Base-by-base conservation (phyloP, 2,113 vertebrate genomes). In the Machaerirhynchus nigripectus region DNA sequence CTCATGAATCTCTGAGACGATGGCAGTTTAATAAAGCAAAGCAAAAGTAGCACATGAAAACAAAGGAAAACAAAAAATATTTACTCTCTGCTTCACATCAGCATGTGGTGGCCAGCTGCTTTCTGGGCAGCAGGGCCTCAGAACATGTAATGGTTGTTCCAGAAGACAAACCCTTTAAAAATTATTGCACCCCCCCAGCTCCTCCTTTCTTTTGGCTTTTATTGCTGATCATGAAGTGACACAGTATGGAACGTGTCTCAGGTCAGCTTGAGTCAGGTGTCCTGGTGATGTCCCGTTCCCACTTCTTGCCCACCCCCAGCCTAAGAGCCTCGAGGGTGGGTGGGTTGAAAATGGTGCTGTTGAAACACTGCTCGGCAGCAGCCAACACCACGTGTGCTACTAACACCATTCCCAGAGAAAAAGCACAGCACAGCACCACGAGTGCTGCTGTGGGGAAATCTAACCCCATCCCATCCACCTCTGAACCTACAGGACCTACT, bases 121-220 rank as follows among this genome's bases (percentile, higher is more conserved):
- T 61, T 55, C 24, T n/a, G 28, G n/a, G 47, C 39, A 78, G 39
- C 33, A 61, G 17, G 13, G 17, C 4, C n/a, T 88, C 52, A 52
- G 15, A 31, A 67, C 0, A 1, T 6, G 5, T 11, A 44, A 15
- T 1, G 0, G 8, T 30, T 40, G 14, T 24, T 86, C 30, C 17
- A 46, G 50, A 55, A 78, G 39, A 46, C 24, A 83, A 82, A 78
- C 0, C 0, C 6, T 17, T 69, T 44, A 33, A 20, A 46, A 79
- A 31, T 15, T 16, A 37, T 31, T 40, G 4, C 1, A 2, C 1
- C 1, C 2, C 1, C 1, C 1, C 2, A 11, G 3, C 22, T 57
- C 19, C 37, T 23, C 23, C 6, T 35, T 84, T 39, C 27, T 68
- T 11, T 39, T 71, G 30, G 10, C 2, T 77, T 68, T 77, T 68